Base-by-base conservation (phyloP, 2,888 invertebrate species). In the Epinotia nisella region DNA sequence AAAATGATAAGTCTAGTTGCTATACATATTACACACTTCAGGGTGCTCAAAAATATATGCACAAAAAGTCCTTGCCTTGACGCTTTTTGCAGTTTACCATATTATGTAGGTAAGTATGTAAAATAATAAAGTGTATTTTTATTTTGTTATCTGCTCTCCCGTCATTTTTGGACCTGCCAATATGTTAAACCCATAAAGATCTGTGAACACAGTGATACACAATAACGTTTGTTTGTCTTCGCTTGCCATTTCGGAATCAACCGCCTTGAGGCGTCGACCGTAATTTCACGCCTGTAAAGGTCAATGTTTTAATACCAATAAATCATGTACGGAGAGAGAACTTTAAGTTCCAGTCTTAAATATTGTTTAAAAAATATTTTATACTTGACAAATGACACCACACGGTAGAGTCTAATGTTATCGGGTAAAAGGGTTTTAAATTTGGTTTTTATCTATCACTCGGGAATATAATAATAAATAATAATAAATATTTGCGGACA, bases 261-360 rank as follows among this genome's bases (percentile, higher is more conserved):
- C 45, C 49, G 39, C 53, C 73, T 62, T 58, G 56, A 49, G 15
- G 13, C 59, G 35, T n/a, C 11, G 49, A 49, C 49, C 62, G 29
- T 49, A 61, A 45, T 62, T 65, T 64, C 64, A 56, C 61, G 72
- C 55, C 60, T 56, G 15, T 29, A 70, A 70, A 74, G 59, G 70
- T 70, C 65, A 74, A 66, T 56, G 72, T 61, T 68, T 67, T 62
- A 62, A 56, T 60, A 29, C 21, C 67, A 67, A 62, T 72, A 72
- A 61, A 62, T 72, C 61, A 51, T 51, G 11, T 17, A 55, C 21
- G 9, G 15, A 9, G 35, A 35, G 51, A 24, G 45, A 64, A 64
- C 29, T 56, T n/a, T 41, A 24, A 56, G 17, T 21, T 61, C 10
- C 21, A 65, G 39, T 19, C 19, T 17, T 49, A 15, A 21, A 39